Evolutionary conservation across 2,888 invertebrate genomes (phyloP), one percentile per base, ranked within the genome.

Genomic region (Platycheirus rosarum): DNA sequence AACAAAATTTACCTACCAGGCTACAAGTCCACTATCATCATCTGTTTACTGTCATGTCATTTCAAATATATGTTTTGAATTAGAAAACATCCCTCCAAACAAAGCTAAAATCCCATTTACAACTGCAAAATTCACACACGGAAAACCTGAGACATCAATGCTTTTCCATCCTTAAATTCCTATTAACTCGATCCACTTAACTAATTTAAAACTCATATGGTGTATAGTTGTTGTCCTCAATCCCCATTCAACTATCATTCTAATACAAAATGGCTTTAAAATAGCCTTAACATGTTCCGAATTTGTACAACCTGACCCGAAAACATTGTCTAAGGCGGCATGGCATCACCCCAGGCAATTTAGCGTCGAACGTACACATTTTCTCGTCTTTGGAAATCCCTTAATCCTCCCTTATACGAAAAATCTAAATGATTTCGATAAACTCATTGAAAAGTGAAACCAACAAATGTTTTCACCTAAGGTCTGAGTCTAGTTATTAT

Each of bases 281-380:
- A 82, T 82, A 82, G 70, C 77, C 68, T 68, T 77, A 82, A 82
- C 82, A 82, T 82, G 82, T 77, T 82, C 68, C 63, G 77, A 82
- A 82, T 82, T 82, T 82, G 82, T 82, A 71, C 71, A 82, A 77
- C 82, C 82, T 82, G 77, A 82, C 82, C 82, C 71, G 71, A 82
- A 82, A 82, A 77, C 82, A 77, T 71, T 77, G 71, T 68, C 62
- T 51, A 71, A 82, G 20, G 77, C 77, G 37, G 35, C 71, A 65
- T 77, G 20, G 77, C 77, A 44, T 42, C 71, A 65, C 82, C 82
- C 82, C 63, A 51, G 44, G n/a, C 29, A 66, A 63, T 71, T 71
- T 82, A 71, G 23, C 42, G 29, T 60, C 32, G 35, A 73, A 75
- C 63, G 35, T 37, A 70, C 55, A 70, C 40, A 65, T 57, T 66